Evolutionary conservation across 1,140 invertebrate genomes (phyloP).

Genomic region (Conus ventricosus): DNA sequence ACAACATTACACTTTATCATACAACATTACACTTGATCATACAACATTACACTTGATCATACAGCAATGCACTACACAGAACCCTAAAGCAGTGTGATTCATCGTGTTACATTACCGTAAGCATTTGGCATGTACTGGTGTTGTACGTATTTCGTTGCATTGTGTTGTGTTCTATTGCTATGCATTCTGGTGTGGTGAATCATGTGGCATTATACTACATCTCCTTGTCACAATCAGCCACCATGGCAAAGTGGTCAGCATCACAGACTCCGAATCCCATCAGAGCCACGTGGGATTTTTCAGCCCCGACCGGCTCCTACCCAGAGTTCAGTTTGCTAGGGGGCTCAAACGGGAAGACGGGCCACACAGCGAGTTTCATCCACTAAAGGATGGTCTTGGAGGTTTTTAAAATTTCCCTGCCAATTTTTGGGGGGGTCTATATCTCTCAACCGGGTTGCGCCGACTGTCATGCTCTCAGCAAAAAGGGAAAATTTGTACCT

Average conservation of each 20-base stretch:
- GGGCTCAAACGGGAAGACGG: not conserved
- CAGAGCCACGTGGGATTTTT: no score
- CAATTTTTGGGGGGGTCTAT: no score
- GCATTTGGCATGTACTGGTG: slow-evolving; percentile 63
- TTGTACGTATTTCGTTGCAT: slow-evolving; percentile 17
- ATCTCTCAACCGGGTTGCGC: no score
- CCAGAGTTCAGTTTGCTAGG: not conserved
- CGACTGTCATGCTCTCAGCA: no score
- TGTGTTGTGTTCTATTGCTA: not conserved
- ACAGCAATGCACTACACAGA: not conserved
- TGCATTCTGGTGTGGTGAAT: not conserved
- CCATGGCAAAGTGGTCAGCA: not conserved
- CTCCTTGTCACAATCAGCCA: not conserved
- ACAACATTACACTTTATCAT: not conserved
- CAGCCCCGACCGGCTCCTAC: no score
- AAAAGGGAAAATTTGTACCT: no score
- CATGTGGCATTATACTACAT: not conserved
- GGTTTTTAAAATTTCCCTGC: no score
- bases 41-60: not conserved
- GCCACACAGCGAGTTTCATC: no score
- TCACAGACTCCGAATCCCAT: not conserved
- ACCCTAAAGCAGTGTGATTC: not conserved
- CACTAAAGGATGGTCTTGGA: not conserved
- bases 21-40: not conserved
- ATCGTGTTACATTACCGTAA: slow-evolving; percentile 62